Evolutionary conservation across 2,113 vertebrate genomes (phyloP).

Genomic region (Cricetomys ansorgei): DNA sequence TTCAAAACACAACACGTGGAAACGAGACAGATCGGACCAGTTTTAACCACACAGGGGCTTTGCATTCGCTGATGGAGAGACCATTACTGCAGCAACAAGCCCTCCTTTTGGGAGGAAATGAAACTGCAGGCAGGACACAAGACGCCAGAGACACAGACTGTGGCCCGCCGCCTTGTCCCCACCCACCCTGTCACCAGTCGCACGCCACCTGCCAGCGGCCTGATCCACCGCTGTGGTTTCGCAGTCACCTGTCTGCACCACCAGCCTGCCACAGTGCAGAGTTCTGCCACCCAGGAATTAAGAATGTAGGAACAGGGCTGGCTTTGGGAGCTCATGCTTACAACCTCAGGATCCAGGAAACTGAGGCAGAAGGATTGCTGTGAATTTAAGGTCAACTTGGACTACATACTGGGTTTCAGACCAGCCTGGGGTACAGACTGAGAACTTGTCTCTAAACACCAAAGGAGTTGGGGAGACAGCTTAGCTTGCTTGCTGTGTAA

Average conservation of each 20-base stretch:
- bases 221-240: conserved; percentile 15
- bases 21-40: conserved; percentile 14
- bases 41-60: conserved; percentile 29
- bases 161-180: conserved; percentile 61
- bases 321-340: neutral
- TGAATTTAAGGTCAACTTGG: neutral
- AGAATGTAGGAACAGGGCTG: neutral
- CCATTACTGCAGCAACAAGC: neutral
- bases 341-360: neutral
- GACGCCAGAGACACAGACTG: conserved; percentile 33
- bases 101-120: conserved; percentile 27
- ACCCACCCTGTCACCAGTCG: neutral
- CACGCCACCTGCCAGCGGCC: conserved; percentile 63
- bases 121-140: neutral
- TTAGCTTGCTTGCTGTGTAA: neutral
- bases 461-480: too few relatives aligned
- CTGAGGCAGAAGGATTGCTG: neutral
- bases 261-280: conserved; percentile 47
- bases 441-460: neutral
- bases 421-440: neutral
- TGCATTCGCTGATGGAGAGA: neutral
- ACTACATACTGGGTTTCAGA: neutral
- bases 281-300: conserved; percentile 31
- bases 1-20: conserved; percentile 19
- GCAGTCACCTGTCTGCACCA: conserved; percentile 24